phyloP scores from a whole-genome alignment of 2,888 invertebrate genomes.

The Cataglyphis albicans region DNA sequence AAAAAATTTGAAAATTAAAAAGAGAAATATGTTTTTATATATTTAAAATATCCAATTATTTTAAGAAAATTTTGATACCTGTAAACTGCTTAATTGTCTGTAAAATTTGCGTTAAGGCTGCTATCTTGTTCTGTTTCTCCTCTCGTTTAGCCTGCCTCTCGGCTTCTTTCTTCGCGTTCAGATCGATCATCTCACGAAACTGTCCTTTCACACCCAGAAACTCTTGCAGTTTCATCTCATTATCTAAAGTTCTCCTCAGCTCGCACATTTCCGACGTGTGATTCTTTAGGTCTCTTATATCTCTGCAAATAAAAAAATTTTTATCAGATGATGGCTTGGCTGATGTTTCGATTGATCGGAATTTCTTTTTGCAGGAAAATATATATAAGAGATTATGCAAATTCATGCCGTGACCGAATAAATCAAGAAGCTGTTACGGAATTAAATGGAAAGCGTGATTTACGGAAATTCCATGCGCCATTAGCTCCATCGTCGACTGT shows the following conservation, averaged over 20 bases:
- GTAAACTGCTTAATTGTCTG: slow-evolving; percentile 89
- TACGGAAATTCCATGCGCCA: slow-evolving; percentile 64
- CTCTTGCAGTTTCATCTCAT: slow-evolving; percentile 93
- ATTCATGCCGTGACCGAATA: not conserved
- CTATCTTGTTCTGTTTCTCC: slow-evolving; percentile 90
- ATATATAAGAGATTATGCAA: slow-evolving; percentile 2
- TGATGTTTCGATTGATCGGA: not conserved
- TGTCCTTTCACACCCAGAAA: slow-evolving; percentile 95
- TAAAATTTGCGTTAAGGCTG: slow-evolving; percentile 92
- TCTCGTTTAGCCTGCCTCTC: slow-evolving; percentile 90
- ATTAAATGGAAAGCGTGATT: slow-evolving; percentile 53
- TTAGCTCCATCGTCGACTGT: slow-evolving; percentile 51
- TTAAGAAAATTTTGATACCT: slow-evolving; percentile 71
- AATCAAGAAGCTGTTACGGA: slow-evolving; percentile 25
- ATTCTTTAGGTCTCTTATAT: slow-evolving; percentile 87
- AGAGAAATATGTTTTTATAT: not conserved
- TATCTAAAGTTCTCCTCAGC: slow-evolving; percentile 93
- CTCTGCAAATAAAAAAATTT: slow-evolving; percentile 78
- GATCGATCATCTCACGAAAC: slow-evolving; percentile 91
- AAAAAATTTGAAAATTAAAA: not conserved
- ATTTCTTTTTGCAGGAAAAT: not conserved
- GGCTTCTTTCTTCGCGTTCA: slow-evolving; percentile 91
- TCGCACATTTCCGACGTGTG: slow-evolving; percentile 93
- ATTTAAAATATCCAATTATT: not conserved
- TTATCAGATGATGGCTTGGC: not conserved